These are phyloP conservation scores for Arrhopalites spinosus DNA, from an alignment of 2,888 invertebrate species.

Conservation along the genomic window DNA sequence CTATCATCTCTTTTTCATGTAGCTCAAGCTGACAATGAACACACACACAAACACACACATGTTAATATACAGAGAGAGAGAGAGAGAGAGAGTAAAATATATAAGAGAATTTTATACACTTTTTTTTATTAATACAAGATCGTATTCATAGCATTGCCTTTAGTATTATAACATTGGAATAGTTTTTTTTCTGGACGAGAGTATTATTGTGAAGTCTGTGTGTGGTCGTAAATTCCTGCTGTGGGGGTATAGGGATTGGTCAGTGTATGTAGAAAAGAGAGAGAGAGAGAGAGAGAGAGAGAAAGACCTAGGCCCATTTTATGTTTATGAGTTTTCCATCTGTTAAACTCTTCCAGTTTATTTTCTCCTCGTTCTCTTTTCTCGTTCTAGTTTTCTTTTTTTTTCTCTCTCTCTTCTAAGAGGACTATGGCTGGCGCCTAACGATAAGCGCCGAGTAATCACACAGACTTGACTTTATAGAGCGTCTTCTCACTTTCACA, in stretches of 20 bases:
- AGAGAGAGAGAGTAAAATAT: not conserved
- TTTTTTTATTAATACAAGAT: not conserved
- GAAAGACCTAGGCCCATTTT: conserved; percentile 9
- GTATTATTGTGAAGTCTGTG: not conserved
- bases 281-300: not conserved
- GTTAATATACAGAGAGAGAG: too few species aligned
- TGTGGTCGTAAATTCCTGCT: conserved; percentile 12
- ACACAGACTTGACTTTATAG: not conserved
- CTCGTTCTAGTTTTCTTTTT: not conserved
- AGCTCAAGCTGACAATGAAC: not conserved
- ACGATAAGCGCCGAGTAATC: not conserved
- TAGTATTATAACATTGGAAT: not conserved
- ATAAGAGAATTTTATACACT: not conserved
- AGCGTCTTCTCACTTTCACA: not conserved
- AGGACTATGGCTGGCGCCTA: not conserved
- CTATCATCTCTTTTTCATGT: not conserved
- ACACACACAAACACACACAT: too few species aligned
- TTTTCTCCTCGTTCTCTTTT: conserved; percentile 1
- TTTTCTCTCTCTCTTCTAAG: not conserved
- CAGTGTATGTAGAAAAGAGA: not conserved
- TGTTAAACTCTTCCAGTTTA: conserved; percentile 14
- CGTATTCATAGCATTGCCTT: not conserved
- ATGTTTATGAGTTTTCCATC: conserved; percentile 36
- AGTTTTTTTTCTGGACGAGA: too few species aligned
- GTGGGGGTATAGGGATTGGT: conserved; percentile 10